Evolutionary conservation across 2,797 vertebrate species (phyloP).

Genomic region (Capromys pilorides): DNA sequence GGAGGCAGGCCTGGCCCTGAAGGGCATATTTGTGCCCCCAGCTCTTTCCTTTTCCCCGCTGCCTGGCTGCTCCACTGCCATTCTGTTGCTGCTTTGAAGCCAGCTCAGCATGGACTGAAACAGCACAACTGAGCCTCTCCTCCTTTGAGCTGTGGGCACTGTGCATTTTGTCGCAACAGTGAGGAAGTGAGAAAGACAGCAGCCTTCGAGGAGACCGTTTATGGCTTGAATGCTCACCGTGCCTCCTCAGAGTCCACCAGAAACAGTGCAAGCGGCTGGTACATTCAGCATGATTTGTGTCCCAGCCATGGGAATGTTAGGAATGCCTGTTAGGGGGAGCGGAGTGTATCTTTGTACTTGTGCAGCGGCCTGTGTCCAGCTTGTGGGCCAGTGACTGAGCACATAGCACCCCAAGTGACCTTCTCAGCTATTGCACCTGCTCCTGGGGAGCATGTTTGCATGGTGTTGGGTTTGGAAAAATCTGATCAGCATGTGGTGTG

Average conservation of each 20-base stretch:
- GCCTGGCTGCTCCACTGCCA: background rate
- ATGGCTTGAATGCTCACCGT: background rate
- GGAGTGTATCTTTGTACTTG: background rate
- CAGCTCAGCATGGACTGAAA: background rate
- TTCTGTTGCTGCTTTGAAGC: background rate
- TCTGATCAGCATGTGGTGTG: background rate
- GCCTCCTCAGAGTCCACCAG: background rate
- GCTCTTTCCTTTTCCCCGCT: background rate
- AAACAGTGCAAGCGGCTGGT: background rate
- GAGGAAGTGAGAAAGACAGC: background rate
- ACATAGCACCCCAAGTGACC: background rate
- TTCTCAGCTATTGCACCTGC: background rate
- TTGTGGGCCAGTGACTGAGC: background rate
- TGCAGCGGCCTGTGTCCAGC: background rate
- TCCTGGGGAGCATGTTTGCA: background rate
- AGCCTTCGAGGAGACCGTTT: constrained; percentile 12
- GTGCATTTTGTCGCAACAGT: background rate
- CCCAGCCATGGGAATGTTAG: background rate
- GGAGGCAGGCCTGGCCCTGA: background rate
- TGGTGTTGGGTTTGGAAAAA: background rate
- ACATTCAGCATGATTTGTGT: background rate
- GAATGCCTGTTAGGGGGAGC: background rate
- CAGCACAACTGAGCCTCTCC: background rate
- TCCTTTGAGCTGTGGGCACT: background rate
- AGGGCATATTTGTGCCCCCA: background rate